Percentiles rank a stretch among this genome's conserved stretches.
These are phyloP conservation scores for Bombus consobrinus DNA, from an alignment of 1,140 invertebrate genomes.

Conservation along the genomic window DNA sequence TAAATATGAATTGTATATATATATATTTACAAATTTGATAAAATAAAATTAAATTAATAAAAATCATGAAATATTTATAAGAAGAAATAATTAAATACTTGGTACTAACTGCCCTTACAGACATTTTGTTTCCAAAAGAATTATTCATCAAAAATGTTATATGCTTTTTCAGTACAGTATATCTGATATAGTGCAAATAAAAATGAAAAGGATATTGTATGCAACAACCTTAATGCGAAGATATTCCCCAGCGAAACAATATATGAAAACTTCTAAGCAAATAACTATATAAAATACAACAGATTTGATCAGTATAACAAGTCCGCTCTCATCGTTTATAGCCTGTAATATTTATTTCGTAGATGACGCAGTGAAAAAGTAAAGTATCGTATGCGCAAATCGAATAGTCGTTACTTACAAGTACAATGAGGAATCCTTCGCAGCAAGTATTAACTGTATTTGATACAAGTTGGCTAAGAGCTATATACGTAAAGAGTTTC, in stretches of 20 bases:
- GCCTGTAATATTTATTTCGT: background rate
- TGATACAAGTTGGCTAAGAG: conserved; percentile 46
- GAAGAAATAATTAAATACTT: background rate
- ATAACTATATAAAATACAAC: conserved; percentile 5
- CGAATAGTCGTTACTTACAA: conserved; percentile 39
- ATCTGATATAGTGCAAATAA: background rate
- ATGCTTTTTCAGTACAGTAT: background rate
- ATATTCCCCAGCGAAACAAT: conserved; percentile 51
- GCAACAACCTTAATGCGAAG: conserved; percentile 37
- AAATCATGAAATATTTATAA: background rate
- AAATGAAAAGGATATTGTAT: background rate
- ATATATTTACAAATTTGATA: background rate
- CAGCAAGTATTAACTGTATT: conserved; percentile 54
- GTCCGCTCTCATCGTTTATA: background rate
- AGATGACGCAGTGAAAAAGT: background rate
- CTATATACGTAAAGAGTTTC: conserved; percentile 49
- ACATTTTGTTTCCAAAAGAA: background rate
- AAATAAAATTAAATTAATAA: background rate
- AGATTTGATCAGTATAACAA: background rate
- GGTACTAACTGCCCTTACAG: background rate
- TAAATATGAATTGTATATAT: background rate
- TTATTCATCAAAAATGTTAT: background rate
- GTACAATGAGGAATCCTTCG: conserved; percentile 46
- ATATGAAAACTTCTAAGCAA: conserved; percentile 35
- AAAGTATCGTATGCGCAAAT: background rate